Evolutionary conservation across 2,888 invertebrate species (phyloP).

Genomic region (Trissoscelio sp.): DNA sequence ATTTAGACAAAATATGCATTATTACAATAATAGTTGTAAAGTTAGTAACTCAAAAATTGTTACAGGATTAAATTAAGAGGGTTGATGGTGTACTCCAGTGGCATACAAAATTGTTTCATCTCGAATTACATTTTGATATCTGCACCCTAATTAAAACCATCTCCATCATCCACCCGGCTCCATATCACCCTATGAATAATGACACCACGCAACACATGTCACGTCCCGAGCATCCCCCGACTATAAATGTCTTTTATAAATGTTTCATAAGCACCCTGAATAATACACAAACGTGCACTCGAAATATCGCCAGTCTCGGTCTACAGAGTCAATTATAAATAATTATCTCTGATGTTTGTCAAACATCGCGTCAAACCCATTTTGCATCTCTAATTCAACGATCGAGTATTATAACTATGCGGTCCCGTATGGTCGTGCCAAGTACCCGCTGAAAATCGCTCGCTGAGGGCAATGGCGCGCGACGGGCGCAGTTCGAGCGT

Average conservation of each 20-base stretch:
- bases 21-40: too few species aligned
- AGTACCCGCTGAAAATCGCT: slow-evolving; percentile 49
- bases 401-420: slow-evolving; percentile 24
- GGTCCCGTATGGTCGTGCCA: slow-evolving; percentile 24
- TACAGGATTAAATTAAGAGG: neutral
- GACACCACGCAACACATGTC: slow-evolving; percentile 33
- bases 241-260: slow-evolving; percentile 36
- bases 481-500: slow-evolving; percentile 56
- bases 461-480: slow-evolving; percentile 57
- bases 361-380: slow-evolving; percentile 12
- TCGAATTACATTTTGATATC: slow-evolving; percentile 26
- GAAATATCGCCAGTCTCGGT: neutral
- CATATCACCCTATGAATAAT: slow-evolving; percentile 12
- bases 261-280: slow-evolving; percentile 20
- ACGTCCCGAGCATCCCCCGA: neutral
- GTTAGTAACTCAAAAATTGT: neutral
- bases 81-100: neutral
- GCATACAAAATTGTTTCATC: neutral
- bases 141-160: slow-evolving; percentile 27
- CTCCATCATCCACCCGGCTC: slow-evolving; percentile 7
- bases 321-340: slow-evolving; percentile 13
- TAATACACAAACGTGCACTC: slow-evolving; percentile 2
- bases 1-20: neutral
- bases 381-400: too few species aligned
- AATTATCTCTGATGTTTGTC: slow-evolving; percentile 2